Conservation (phyloP, 2,797 vertebrate genomes). For the Prunella strophiata region DNA sequence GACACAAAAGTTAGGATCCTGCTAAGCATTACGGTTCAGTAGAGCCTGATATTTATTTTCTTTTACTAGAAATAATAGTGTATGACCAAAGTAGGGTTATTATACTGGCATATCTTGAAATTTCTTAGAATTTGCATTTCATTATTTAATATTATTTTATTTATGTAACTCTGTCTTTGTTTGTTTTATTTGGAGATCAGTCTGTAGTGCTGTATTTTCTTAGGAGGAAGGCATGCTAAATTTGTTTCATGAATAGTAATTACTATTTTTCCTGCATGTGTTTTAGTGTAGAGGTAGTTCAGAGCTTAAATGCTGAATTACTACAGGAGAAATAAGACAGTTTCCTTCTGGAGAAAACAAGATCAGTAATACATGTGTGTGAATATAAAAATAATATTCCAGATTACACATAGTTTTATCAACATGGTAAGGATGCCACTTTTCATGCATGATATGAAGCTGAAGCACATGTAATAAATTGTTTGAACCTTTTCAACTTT, state of each 20-base stretch:
- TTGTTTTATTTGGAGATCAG: slow-evolving; percentile 51
- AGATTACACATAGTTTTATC: background rate
- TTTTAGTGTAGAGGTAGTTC: background rate
- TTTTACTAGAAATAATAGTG: slow-evolving; percentile 15
- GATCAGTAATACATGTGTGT: background rate
- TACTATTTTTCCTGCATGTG: background rate
- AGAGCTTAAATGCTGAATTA: background rate
- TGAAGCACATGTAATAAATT: background rate
- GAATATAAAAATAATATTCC: background rate
- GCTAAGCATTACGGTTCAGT: background rate
- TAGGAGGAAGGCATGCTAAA: background rate
- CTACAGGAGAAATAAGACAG: background rate
- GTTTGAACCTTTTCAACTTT: background rate
- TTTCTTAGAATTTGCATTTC: slow-evolving; percentile 48
- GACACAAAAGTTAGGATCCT: slow-evolving; percentile 1
- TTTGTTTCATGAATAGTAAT: background rate
- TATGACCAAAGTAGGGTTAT: slow-evolving; percentile 5
- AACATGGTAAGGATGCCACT: background rate
- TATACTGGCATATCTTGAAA: background rate
- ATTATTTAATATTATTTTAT: slow-evolving; percentile 62
- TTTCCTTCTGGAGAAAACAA: background rate
- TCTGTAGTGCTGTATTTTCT: background rate
- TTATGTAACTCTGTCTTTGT: slow-evolving; percentile 34
- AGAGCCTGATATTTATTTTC: slow-evolving; percentile 28
- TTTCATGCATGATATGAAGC: background rate